Percentiles rank a stretch among this genome's conserved stretches.
phyloP scores from a whole-genome alignment of 2,888 invertebrate genomes.

The Nymphalis urticae region DNA sequence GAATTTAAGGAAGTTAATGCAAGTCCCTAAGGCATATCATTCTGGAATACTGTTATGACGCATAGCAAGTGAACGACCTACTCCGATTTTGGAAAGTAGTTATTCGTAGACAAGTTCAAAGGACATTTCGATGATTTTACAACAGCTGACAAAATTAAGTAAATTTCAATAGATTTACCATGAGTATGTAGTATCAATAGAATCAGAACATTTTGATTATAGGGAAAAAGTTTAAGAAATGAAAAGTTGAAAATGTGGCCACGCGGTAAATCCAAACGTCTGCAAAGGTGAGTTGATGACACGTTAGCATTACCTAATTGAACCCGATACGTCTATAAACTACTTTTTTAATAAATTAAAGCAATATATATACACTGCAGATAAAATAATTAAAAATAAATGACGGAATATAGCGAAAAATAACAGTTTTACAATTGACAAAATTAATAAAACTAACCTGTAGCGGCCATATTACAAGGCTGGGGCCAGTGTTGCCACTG shows the following conservation, averaged over 20 bases:
- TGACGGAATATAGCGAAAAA: slow-evolving; percentile 41
- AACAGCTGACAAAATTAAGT: slow-evolving; percentile 9
- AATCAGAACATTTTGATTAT: slow-evolving; percentile 33
- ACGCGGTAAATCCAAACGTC: slow-evolving; percentile 81
- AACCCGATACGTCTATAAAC: slow-evolving; percentile 20
- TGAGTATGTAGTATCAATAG: slow-evolving; percentile 8
- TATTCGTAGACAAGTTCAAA: slow-evolving; percentile 58
- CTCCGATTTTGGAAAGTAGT: slow-evolving; percentile 73
- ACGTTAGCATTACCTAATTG: slow-evolving; percentile 71
- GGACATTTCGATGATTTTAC: slow-evolving; percentile 41
- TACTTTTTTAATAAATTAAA: slow-evolving; percentile 22
- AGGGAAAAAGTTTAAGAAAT: slow-evolving; percentile 40
- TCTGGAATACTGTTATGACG: slow-evolving; percentile 68
- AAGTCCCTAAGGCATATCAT: slow-evolving; percentile 42
- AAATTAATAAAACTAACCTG: slow-evolving; percentile 84
- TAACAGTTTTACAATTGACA: slow-evolving; percentile 74
- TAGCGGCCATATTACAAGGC: slow-evolving; percentile 87
- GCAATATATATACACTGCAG: slow-evolving; percentile 26
- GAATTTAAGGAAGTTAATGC: slow-evolving; percentile 37
- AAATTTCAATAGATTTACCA: slow-evolving; percentile 6
- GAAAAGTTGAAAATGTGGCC: slow-evolving; percentile 72
- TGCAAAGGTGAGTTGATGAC: slow-evolving; percentile 78
- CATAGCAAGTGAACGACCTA: slow-evolving; percentile 75
- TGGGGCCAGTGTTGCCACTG: slow-evolving; percentile 75
- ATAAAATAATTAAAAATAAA: slow-evolving; percentile 34